Evolutionary conservation across 2,888 invertebrate genomes (phyloP).

Genomic region (Labia minor): DNA sequence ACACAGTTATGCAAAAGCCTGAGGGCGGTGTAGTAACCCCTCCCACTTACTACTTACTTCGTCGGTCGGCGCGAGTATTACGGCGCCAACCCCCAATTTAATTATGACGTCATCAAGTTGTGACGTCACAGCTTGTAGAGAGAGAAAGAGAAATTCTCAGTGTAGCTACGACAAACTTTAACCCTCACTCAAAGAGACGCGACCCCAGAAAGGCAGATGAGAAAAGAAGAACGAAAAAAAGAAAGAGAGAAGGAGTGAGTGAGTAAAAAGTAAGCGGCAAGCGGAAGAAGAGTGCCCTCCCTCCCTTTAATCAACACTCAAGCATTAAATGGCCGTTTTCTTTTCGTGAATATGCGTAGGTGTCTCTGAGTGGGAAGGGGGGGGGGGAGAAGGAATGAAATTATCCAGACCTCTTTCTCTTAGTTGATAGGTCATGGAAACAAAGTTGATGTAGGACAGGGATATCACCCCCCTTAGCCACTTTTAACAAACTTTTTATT

Average conservation of each 20-base stretch:
- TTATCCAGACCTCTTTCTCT: no score
- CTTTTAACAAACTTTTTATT: background rate
- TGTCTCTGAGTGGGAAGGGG: background rate
- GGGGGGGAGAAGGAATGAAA: no score
- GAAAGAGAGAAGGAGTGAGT: no score
- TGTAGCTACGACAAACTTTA: background rate
- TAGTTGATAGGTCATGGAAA: background rate
- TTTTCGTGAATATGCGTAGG: background rate
- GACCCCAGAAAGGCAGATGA: background rate
- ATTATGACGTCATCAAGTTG: background rate
- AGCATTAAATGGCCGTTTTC: constrained; percentile 3
- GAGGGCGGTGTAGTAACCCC: no score
- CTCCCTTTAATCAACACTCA: constrained; percentile 1
- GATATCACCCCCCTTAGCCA: no score
- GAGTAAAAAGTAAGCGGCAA: background rate
- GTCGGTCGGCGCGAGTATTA: no score
- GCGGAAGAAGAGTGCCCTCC: background rate
- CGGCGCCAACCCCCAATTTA: background rate
- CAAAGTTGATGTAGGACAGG: background rate
- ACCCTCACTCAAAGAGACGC: background rate
- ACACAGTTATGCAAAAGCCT: no score
- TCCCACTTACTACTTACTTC: no score
- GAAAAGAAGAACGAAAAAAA: background rate
- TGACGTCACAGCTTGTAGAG: background rate
- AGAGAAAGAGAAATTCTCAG: no score